These are phyloP conservation scores for Blastobasis adustella DNA, from an alignment of 2,888 invertebrate genomes.

Conservation along the genomic window DNA sequence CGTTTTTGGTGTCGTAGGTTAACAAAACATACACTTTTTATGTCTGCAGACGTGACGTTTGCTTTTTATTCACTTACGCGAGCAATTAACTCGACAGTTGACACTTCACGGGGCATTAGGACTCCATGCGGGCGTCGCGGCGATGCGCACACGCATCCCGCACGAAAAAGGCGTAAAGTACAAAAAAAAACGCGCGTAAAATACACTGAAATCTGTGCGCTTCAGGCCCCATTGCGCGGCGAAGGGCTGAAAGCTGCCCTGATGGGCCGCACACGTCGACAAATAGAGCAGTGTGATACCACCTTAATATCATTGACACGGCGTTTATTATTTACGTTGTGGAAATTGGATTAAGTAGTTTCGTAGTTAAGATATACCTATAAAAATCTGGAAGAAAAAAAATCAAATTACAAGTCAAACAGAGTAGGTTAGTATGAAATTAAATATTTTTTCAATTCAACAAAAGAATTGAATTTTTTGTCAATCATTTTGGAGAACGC, in stretches of 20 bases:
- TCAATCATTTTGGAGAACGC: too few species aligned
- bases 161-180: slow-evolving; percentile 51
- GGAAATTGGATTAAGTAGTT: too few species aligned
- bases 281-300: slow-evolving; percentile 6
- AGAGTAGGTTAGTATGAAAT: too few species aligned
- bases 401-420: too few species aligned
- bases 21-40: too few species aligned
- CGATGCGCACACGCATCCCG: slow-evolving; percentile 25
- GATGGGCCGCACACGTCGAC: slow-evolving; percentile 64
- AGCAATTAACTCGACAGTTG: slow-evolving; percentile 56
- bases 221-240: slow-evolving; percentile 62
- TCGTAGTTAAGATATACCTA: too few species aligned
- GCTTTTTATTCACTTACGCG: slow-evolving; percentile 24
- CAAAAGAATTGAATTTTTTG: too few species aligned
- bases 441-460: too few species aligned
- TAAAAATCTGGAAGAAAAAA: too few species aligned
- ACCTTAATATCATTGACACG: slow-evolving; percentile 8
- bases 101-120: slow-evolving; percentile 59
- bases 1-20: too few species aligned
- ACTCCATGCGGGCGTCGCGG: slow-evolving; percentile 35
- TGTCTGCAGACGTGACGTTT: slow-evolving; percentile 10
- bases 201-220: slow-evolving; percentile 53
- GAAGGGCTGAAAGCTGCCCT: slow-evolving; percentile 57
- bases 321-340: too few species aligned
- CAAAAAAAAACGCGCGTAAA: slow-evolving; percentile 40